phyloP scores from a whole-genome alignment of 2,888 invertebrate genomes.

The Conistra vaccinii region DNA sequence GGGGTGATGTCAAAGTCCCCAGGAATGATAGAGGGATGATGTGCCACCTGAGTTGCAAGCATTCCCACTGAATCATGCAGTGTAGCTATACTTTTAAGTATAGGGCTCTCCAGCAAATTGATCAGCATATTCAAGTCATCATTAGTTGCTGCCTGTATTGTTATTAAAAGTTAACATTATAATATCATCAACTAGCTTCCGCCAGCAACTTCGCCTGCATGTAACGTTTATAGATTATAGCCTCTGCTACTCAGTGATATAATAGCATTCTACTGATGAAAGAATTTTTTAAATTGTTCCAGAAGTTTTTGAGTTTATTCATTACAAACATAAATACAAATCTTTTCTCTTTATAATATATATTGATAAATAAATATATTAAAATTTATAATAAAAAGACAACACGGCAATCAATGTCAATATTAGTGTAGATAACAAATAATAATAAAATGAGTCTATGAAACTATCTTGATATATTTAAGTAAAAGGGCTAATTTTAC shows the following conservation, averaged over 20 bases:
- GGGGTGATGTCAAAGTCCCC: conserved; percentile 98
- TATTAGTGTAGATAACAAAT: not conserved
- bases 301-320: too few species aligned
- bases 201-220: too few species aligned
- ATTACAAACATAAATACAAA: too few species aligned
- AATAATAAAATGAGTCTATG: not conserved
- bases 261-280: too few species aligned
- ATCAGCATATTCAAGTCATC: conserved; percentile 96
- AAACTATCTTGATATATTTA: not conserved
- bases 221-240: too few species aligned
- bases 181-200: not conserved
- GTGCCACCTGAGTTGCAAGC: conserved; percentile 95
- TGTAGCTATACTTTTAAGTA: conserved; percentile 96
- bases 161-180: not conserved
- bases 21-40: conserved; percentile 97
- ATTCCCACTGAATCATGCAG: conserved; percentile 97
- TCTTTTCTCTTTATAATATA: too few species aligned
- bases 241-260: too few species aligned
- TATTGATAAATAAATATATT: too few species aligned
- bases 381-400: too few species aligned
- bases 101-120: conserved; percentile 96
- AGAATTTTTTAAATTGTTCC: too few species aligned
- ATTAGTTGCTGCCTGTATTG: conserved; percentile 88
- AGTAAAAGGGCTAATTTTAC: not conserved
- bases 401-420: too few species aligned